Evolutionary conservation across 2,888 invertebrate genomes (phyloP), one percentile per base, ranked within the genome.

Genomic region (Pseudanteris insignis): DNA sequence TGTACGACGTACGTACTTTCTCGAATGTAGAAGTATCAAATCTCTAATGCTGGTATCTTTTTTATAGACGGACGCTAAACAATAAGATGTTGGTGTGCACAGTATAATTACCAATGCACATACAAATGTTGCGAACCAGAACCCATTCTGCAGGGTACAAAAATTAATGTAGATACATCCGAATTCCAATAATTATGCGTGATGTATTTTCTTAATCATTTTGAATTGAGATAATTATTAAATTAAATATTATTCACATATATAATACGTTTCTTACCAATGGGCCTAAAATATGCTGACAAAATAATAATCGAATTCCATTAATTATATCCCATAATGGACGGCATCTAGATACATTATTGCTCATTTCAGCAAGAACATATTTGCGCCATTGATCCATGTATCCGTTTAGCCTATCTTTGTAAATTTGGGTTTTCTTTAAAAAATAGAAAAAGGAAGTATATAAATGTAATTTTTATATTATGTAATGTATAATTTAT

Each of bases 311-410:
- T 62, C 89, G 85, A 11, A 86, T 81, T 14, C 88, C 88, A 65
- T 88, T 83, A 67, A 86, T 88, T 21, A 89, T 85, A 32, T 88
- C 84, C 82, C 87, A 91, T 26, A 92, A 81, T 0, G 90, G 90
- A 1, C 85, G 83, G 76, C 91, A 91, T 38, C 85, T 85, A 2
- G 89, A 89, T 2, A 89, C 87, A 40, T 86, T 85, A 46, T 84
- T 84, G 1, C 85, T 84, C 21, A 88, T 83, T 29, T 88, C 86
- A 7, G 81, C 76, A 8, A 87, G 80, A 38, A 89, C 88, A 70
- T 90, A 86, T 9, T 85, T 84, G 1, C 88, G 82, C 84, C 87
- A 88, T 57, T 86, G 86, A 14, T 88, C 87, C 59, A 89, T 79
- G 72, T 89, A 89, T 12, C 84, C 84, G 26, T 85, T 81, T 48